Evolutionary conservation across 2,797 vertebrate species (phyloP).

Genomic region (Bradypus variegatus): DNA sequence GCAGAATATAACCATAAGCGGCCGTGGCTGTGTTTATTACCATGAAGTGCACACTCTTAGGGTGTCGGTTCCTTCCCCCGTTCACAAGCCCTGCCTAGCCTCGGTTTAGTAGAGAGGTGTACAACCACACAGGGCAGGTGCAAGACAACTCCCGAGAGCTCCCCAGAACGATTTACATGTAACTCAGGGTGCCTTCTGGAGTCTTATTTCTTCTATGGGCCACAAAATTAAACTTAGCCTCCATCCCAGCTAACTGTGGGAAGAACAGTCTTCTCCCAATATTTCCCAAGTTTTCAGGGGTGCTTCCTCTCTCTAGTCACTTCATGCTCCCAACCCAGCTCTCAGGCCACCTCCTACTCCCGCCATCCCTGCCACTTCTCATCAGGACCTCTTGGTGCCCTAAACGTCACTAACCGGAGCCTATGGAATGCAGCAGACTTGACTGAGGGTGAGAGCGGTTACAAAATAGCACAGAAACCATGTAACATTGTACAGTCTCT

Average conservation of each 20-base stretch:
- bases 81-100: not conserved
- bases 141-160: not conserved
- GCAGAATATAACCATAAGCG: not conserved
- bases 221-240: not conserved
- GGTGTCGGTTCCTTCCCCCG: not conserved
- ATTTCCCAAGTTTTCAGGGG: not conserved
- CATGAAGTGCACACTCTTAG: not conserved
- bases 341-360: not conserved
- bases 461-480: not conserved
- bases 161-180: not conserved
- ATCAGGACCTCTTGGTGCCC: not conserved
- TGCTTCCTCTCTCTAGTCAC: not conserved
- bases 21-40: not conserved
- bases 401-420: not conserved
- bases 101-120: not conserved
- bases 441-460: too few relatives aligned
- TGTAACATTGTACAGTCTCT: not conserved
- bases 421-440: not conserved
- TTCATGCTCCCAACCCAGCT: not conserved
- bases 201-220: not conserved
- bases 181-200: not conserved
- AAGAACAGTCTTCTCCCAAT: not conserved
- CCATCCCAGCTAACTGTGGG: not conserved
- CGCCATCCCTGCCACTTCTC: fast-evolving
- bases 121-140: not conserved